Evolutionary conservation across 2,797 vertebrate genomes (phyloP).

Genomic region (Microtus californicus): DNA sequence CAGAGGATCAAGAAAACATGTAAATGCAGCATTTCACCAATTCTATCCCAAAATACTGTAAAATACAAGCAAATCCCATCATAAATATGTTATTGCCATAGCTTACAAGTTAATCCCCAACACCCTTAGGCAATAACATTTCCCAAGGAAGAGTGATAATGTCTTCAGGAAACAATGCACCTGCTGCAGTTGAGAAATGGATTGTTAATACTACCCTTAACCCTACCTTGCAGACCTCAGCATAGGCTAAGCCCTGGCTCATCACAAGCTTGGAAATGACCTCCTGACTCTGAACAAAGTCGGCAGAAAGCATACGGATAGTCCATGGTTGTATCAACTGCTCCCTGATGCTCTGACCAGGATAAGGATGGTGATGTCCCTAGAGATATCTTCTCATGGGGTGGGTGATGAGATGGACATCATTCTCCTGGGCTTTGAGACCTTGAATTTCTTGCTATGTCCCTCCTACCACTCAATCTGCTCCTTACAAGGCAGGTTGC

Average conservation of each 20-base stretch:
- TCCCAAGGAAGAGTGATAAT: background rate
- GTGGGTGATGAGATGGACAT: background rate
- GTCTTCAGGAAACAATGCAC: background rate
- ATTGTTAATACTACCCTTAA: background rate
- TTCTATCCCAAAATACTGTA: background rate
- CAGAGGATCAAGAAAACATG: background rate
- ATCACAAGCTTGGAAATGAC: background rate
- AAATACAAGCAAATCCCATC: constrained; percentile 32
- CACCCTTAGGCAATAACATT: background rate
- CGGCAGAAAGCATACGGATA: background rate
- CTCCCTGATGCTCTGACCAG: background rate
- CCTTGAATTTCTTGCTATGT: background rate
- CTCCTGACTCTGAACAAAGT: background rate
- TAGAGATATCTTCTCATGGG: background rate
- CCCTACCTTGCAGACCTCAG: background rate
- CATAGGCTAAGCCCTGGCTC: background rate
- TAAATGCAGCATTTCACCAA: background rate
- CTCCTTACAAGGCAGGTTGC: background rate
- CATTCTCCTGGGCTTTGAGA: background rate
- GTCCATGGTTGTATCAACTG: background rate
- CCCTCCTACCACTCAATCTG: constrained; percentile 17
- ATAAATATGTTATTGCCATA: constrained; percentile 22
- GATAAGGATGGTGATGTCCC: background rate
- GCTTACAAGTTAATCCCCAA: constrained; percentile 1
- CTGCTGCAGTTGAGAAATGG: background rate